Evolutionary conservation across 2,113 vertebrate species (phyloP), one percentile per base, ranked within the genome.

Genomic region (Salminus brasiliensis): DNA sequence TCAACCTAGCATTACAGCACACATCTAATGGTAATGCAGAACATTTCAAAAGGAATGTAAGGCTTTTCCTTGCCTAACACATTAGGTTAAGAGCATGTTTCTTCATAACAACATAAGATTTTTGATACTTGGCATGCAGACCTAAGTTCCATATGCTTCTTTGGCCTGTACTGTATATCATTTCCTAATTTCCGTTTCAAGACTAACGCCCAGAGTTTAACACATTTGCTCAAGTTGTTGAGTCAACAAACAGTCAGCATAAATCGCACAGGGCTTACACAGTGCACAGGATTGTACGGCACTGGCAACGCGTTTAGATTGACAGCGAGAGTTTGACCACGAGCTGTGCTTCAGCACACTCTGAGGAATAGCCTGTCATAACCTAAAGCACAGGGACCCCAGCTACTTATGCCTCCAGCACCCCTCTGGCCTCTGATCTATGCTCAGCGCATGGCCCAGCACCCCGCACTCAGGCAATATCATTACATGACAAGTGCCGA

Each of bases 401-500:
- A 29, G n/a, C 49, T 21, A 53, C 62, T 71, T 72, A 69, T 21
- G 16, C 49, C 57, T 52, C 30, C 62, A 21, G 9, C 49, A 45
- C 45, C 39, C 72, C 53, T 67, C 32, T 12, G 77, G 65, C 11
- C 25, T 63, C 77, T 88, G 80, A 85, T 85, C 67, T 84, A 84
- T 83, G 57, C 47, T 41, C n/a, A 18, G 34, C 13, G n/a, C 32
- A 25, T 21, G 21, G 80, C 49, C 78, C 70, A 25, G 7, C 57
- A 68, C 83, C 87, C 79, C 72, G 87, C 87, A 83, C 86, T 86
- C 75, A 74, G 82, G 88, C 90, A 90, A 89, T 91, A 91, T 90
- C 85, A 89, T 90, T 91, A 92, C 92, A 92, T 91, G 90, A 91
- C 90, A 93, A 91, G 87, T 92, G 90, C 84, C 91, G 86, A 89